phyloP scores from a whole-genome alignment of 2,113 vertebrate genomes.

The Daphoenositta chrysoptera region DNA sequence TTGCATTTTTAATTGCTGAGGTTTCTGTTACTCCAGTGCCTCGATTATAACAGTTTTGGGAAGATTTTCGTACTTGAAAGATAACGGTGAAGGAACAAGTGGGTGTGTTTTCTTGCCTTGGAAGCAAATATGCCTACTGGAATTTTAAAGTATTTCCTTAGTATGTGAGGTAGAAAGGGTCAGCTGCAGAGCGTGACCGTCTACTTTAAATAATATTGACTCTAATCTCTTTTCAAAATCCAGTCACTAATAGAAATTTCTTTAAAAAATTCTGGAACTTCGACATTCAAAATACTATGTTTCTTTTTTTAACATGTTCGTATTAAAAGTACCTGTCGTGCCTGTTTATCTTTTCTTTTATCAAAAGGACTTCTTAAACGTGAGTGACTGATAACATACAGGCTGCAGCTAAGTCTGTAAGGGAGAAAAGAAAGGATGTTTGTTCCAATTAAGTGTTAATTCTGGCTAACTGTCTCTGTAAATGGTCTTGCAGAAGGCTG shows the following conservation, averaged over 20 bases:
- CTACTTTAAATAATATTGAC: background rate
- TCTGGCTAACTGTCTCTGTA: background rate
- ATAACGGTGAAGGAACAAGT: constrained; percentile 2
- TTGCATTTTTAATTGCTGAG: background rate
- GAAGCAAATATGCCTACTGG: background rate
- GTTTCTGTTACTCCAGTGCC: background rate
- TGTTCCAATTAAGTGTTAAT: background rate
- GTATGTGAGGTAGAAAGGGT: background rate
- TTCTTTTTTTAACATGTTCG: background rate
- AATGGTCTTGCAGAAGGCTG: background rate
- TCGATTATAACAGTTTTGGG: background rate
- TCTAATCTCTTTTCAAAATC: background rate
- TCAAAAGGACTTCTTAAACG: background rate
- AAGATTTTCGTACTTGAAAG: background rate
- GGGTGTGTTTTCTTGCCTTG: background rate
- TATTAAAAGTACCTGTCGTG: background rate
- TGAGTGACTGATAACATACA: background rate
- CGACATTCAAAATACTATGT: accelerated
- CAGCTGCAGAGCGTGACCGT: background rate
- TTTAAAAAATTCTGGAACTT: background rate
- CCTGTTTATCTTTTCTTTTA: background rate
- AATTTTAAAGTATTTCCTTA: background rate
- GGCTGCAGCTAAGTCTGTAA: background rate
- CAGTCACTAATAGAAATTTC: background rate
- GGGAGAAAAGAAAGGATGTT: background rate